Conservation (phyloP, 2,113 vertebrate species). For the Triplophysa siluroides region DNA sequence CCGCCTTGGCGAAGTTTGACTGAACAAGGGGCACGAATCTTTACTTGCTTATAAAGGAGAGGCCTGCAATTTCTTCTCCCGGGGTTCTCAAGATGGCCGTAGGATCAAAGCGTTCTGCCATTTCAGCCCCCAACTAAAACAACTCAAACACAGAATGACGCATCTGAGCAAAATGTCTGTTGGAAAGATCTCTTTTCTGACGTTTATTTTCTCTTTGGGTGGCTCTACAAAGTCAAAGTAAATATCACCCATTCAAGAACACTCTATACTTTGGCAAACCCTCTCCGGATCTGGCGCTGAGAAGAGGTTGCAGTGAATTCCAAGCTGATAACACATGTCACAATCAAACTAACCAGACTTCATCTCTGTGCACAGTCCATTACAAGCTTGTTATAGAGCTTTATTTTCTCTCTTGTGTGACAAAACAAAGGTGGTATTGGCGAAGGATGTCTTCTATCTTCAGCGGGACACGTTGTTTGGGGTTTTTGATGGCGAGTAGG, state of each 20-base stretch:
- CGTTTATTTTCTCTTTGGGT: slow-evolving; percentile 57
- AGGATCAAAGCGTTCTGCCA: slow-evolving; percentile 40
- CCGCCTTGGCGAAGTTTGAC: slow-evolving; percentile 3
- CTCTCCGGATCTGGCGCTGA: slow-evolving; percentile 45
- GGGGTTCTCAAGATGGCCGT: slow-evolving; percentile 26
- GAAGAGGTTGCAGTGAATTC: slow-evolving; percentile 48
- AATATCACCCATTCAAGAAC: slow-evolving; percentile 46
- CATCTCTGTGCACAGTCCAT: slow-evolving; percentile 50
- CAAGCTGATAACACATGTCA: slow-evolving; percentile 52
- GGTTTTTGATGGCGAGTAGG: slow-evolving; percentile 57
- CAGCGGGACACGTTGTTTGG: slow-evolving; percentile 25
- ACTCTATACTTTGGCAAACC: slow-evolving; percentile 47
- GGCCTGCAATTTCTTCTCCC: slow-evolving; percentile 14
- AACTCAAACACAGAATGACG: slow-evolving; percentile 39
- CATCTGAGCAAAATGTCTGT: slow-evolving; percentile 38
- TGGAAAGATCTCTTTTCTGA: slow-evolving; percentile 46
- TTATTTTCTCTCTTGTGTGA: slow-evolving; percentile 40
- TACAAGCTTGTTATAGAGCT: slow-evolving; percentile 57
- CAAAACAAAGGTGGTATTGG: slow-evolving; percentile 35
- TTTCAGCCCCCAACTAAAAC: slow-evolving; percentile 40
- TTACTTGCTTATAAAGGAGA: slow-evolving; percentile 25
- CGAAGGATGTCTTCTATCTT: slow-evolving; percentile 36
- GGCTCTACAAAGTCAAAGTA: slow-evolving; percentile 49
- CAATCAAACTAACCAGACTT: slow-evolving; percentile 53
- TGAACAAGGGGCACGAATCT: slow-evolving; percentile 12